Conservation (phyloP, 1,140 invertebrate species). For the Drosophila nannoptera region DNA sequence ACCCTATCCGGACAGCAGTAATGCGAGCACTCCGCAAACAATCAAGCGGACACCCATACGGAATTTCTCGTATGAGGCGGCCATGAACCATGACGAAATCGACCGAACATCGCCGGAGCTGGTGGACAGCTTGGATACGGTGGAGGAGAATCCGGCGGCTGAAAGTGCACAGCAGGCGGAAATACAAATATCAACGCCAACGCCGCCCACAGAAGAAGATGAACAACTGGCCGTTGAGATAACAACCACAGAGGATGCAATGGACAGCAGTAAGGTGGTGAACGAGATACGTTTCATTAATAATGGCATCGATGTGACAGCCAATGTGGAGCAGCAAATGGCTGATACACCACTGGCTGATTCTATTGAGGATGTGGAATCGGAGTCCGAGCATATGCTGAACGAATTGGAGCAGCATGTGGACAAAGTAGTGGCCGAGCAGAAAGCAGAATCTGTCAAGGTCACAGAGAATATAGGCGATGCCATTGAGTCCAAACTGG, state of each 20-base stretch:
- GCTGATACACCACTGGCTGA: constrained; percentile 48
- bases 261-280: constrained; percentile 66
- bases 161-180: constrained; percentile 19
- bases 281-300: constrained; percentile 78
- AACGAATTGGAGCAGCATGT: constrained; percentile 50
- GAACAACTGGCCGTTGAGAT: constrained; percentile 73
- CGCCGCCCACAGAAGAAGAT: constrained; percentile 71
- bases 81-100: constrained; percentile 66
- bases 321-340: constrained; percentile 67
- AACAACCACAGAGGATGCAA: constrained; percentile 62
- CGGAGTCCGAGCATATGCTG: constrained; percentile 56
- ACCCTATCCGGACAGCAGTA: constrained; percentile 69
- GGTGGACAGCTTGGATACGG: constrained; percentile 63
- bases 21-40: constrained; percentile 62
- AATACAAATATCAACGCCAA: constrained; percentile 60
- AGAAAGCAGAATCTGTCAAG: constrained; percentile 26
- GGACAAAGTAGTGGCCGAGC: constrained; percentile 39
- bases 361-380: constrained; percentile 59
- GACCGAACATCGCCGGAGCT: constrained; percentile 67
- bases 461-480: constrained; percentile 26
- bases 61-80: constrained; percentile 73
- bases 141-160: constrained; percentile 49
- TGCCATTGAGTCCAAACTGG: constrained; percentile 40
- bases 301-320: constrained; percentile 77
- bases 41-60: constrained; percentile 68